A percentile compares a stretch with the other conserved stretches of the same genome.
phyloP scores from a whole-genome alignment of 2,888 invertebrate genomes.

The Dryobotodes eremita region DNA sequence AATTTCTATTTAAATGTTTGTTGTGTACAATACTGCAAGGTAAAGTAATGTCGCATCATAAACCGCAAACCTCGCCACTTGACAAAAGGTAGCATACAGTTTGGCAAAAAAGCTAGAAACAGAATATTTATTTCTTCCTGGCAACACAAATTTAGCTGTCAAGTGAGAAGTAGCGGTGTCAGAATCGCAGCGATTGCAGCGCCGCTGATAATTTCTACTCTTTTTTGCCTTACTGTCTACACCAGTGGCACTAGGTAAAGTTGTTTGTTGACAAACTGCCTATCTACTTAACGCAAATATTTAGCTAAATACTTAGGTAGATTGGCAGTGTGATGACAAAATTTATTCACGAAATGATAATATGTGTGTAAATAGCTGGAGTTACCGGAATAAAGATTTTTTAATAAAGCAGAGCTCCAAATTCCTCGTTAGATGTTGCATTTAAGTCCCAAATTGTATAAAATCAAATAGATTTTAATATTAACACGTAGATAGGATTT shows the following conservation, averaged over 20 bases:
- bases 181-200: not conserved
- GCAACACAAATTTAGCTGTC: conserved; percentile 12
- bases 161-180: not conserved
- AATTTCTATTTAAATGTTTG: conserved; percentile 43
- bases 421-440: conserved; percentile 65
- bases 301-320: not conserved
- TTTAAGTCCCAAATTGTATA: conserved; percentile 77
- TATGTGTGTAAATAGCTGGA: conserved; percentile 45
- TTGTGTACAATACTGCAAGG: conserved; percentile 24
- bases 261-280: conserved; percentile 4
- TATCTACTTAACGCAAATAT: conserved; percentile 5
- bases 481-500: conserved; percentile 80
- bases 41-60: not conserved
- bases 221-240: conserved; percentile 34
- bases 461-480: conserved; percentile 61
- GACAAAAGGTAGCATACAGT: not conserved
- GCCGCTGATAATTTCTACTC: not conserved
- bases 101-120: conserved; percentile 29
- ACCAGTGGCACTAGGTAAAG: not conserved
- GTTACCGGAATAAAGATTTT: conserved; percentile 19
- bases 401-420: conserved; percentile 49
- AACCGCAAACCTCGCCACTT: not conserved
- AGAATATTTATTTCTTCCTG: not conserved
- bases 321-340: conserved; percentile 24
- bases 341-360: not conserved